Base-by-base conservation (phyloP, 2,888 invertebrate genomes). In the Hymenopus coronatus region DNA sequence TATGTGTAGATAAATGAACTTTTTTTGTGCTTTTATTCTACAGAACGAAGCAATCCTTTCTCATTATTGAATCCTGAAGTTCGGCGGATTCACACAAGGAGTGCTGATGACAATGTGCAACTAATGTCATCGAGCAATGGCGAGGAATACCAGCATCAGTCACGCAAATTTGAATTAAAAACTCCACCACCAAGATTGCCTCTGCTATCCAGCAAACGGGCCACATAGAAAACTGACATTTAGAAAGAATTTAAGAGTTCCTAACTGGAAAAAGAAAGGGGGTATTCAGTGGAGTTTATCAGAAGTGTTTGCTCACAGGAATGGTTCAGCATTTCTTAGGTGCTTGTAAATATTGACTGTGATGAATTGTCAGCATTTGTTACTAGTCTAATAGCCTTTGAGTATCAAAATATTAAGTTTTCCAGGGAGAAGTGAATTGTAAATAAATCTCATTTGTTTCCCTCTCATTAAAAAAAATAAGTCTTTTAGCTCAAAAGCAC, bases 41-140 rank as follows among this genome's bases (percentile, higher is more conserved):
- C 84, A 91, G 91, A 91, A 84, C 90, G 90, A n/a, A 90, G 90
- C 27, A 90, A 91, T 85, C 90, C 91, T 4, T 91, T 91, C 70
- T 87, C 89, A 3, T 85, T 91, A 85, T 90, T 91, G 83, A 91
- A 90, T 30, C 90, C 91, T 30, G 90, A 90, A 30, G 88, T 90
- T 1, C 90, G 89, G 15, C 90, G 90, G 15, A 82, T 90, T 8
- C 90, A 90, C 82, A 87, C 88, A 25, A 88, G 90, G 25, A 88
- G 88, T 82, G 89, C 90, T 15, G 91, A 91, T 85, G 91, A 91
- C 83, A 90, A 89, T 46, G 90, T 90, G 15, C 90, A 90, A 28
- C 90, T 91, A 54, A 89, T 91, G 85, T 89, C 90, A n/a, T 89
- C 89, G 8, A 89, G 87, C 25, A 70, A 40, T 87, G 54, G 54